A percentile compares a stretch with the other conserved stretches of the same genome.
phyloP scores from a whole-genome alignment of 1,140 invertebrate species.

The Anastatus disparis region DNA sequence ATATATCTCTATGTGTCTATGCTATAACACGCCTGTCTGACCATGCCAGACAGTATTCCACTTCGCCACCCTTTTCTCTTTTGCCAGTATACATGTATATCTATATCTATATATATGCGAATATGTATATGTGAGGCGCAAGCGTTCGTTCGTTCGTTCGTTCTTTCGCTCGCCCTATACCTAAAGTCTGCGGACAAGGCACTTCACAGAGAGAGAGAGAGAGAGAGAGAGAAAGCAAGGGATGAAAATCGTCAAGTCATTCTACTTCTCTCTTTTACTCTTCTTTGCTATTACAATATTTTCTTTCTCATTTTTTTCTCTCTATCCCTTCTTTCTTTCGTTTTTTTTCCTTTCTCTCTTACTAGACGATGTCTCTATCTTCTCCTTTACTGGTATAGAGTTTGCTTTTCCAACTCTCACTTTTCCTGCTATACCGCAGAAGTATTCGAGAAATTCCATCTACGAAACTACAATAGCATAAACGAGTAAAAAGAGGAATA shows the following conservation, averaged over 20 bases:
- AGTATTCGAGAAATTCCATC: slow-evolving; percentile 47
- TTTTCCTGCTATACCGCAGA: slow-evolving; percentile 27
- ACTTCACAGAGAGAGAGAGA: slow-evolving; percentile 26
- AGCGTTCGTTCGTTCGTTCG: too few species aligned
- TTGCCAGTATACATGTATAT: too few species aligned
- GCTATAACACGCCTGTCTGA: slow-evolving; percentile 41
- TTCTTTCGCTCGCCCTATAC: slow-evolving; percentile 4
- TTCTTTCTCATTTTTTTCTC: slow-evolving; percentile 2
- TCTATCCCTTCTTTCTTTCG: background rate
- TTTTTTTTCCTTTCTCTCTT: background rate
- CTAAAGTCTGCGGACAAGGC: slow-evolving; percentile 22
- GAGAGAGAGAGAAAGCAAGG: too few species aligned
- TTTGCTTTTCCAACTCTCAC: slow-evolving; percentile 20
- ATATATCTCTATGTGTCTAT: background rate
- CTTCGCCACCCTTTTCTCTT: slow-evolving; percentile 40
- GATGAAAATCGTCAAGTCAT: slow-evolving; percentile 44
- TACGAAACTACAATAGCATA: slow-evolving; percentile 33
- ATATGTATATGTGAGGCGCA: too few species aligned
- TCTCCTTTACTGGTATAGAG: too few species aligned
- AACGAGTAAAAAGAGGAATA: slow-evolving; percentile 7
- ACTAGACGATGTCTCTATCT: background rate
- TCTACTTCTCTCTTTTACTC: slow-evolving; percentile 25
- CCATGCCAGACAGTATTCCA: slow-evolving; percentile 47
- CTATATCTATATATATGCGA: too few species aligned
- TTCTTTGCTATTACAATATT: slow-evolving; percentile 27